phyloP scores from a whole-genome alignment of 2,113 vertebrate species.

The Ptilonorhynchus violaceus region DNA sequence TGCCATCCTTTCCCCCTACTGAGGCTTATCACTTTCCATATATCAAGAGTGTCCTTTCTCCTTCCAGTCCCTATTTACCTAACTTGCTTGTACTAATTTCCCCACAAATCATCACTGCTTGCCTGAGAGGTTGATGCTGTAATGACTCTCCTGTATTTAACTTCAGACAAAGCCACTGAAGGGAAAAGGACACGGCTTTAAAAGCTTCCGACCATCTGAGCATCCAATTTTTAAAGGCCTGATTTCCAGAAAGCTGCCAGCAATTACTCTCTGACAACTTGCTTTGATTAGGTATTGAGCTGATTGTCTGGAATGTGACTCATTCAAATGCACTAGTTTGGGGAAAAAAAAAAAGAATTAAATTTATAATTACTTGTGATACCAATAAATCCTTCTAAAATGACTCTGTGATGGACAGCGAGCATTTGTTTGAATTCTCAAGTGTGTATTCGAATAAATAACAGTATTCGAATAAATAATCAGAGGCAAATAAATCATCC shows the following conservation, averaged over 20 bases:
- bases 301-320: neutral
- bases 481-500: neutral
- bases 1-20: neutral
- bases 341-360: neutral
- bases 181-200: neutral
- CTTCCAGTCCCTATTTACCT: constrained; percentile 31
- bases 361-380: neutral
- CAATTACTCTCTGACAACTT: neutral
- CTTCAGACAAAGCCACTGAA: neutral
- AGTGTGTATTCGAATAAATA: neutral
- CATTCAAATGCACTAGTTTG: neutral
- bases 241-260: neutral
- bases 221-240: neutral
- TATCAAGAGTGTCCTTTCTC: neutral
- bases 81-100: neutral
- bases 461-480: neutral
- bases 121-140: neutral
- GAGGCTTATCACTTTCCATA: neutral
- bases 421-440: neutral
- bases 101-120: constrained; percentile 23
- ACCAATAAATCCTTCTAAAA: neutral
- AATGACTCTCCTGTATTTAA: neutral
- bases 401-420: neutral
- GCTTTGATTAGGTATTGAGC: neutral
- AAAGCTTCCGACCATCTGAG: neutral